A percentile compares a stretch with the other conserved stretches of the same genome.
phyloP scores from a whole-genome alignment of 1,140 invertebrate genomes.

The Delia radicum region DNA sequence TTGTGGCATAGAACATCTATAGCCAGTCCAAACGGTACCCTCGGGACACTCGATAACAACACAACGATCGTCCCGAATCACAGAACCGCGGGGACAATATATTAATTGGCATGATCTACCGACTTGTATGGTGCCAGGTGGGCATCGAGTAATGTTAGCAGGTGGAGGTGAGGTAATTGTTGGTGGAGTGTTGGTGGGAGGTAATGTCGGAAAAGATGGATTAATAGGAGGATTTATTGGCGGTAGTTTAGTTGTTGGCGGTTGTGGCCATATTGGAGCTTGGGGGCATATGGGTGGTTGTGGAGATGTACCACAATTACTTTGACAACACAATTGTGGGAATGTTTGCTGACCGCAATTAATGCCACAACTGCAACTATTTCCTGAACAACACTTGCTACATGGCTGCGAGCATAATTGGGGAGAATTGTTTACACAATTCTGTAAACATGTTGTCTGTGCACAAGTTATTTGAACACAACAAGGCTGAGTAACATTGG shows the following conservation, averaged over 20 bases:
- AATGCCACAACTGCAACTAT: no score
- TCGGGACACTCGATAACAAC: conserved; percentile 33
- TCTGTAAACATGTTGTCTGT: background rate
- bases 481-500: no score
- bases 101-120: conserved; percentile 36
- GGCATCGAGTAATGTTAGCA: conserved; percentile 29
- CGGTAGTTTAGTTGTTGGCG: background rate
- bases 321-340: no score
- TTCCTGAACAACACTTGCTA: no score
- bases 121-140: conserved; percentile 33
- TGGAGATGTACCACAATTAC: background rate
- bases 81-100: conserved; percentile 32
- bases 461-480: background rate
- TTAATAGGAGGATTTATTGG: no score
- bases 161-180: conserved; percentile 27
- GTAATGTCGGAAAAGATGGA: no score
- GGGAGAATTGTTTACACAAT: background rate
- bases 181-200: background rate
- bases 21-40: conserved; percentile 38
- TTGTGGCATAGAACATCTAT: conserved; percentile 31
- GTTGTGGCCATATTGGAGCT: no score
- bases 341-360: background rate
- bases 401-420: background rate
- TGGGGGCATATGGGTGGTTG: background rate
- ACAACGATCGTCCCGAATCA: conserved; percentile 29